Conservation (phyloP, 2,888 invertebrate genomes). For the Dastarcus helophoroides region DNA sequence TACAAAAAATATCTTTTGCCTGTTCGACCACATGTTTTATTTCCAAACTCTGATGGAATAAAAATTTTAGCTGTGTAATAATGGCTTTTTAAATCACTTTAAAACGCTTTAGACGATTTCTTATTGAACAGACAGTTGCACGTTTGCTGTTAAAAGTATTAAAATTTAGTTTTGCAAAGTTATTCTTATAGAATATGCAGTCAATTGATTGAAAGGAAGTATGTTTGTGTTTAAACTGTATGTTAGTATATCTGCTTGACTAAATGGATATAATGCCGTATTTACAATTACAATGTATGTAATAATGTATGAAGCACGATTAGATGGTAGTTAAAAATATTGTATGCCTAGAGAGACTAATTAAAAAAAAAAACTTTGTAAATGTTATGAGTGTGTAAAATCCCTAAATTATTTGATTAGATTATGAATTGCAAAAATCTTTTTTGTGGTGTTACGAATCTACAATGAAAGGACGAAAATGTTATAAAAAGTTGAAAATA, state of each 20-base stretch:
- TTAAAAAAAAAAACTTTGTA: slow-evolving; percentile 9
- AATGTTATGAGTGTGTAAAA: slow-evolving; percentile 14
- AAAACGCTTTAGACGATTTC: no score
- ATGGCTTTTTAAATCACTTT: no score
- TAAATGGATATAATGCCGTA: slow-evolving; percentile 9
- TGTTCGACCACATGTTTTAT: no score
- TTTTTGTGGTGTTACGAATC: slow-evolving; percentile 21
- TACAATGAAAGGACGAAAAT: slow-evolving; percentile 24
- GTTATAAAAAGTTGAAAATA: slow-evolving; percentile 32
- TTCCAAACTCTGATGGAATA: no score
- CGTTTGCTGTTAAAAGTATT: no score
- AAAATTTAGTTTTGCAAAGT: no score
- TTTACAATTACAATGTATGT: slow-evolving; percentile 15
- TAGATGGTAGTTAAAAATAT: slow-evolving; percentile 23
- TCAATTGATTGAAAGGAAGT: slow-evolving; percentile 26
- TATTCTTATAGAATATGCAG: slow-evolving; percentile 31
- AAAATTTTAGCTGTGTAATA: no score
- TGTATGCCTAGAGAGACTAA: slow-evolving; percentile 17
- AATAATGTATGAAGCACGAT: slow-evolving; percentile 23
- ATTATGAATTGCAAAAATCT: slow-evolving; percentile 13
- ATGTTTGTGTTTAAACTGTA: slow-evolving; percentile 18
- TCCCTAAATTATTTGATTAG: slow-evolving; percentile 10
- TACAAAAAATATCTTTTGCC: no score
- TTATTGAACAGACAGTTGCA: no score
- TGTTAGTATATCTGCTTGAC: neutral